Evolutionary conservation across 53 echinoderm and acorn worm genomes (phyloP), one percentile per base, ranked within the genome.

Genomic region (Antedon mediterranea): DNA sequence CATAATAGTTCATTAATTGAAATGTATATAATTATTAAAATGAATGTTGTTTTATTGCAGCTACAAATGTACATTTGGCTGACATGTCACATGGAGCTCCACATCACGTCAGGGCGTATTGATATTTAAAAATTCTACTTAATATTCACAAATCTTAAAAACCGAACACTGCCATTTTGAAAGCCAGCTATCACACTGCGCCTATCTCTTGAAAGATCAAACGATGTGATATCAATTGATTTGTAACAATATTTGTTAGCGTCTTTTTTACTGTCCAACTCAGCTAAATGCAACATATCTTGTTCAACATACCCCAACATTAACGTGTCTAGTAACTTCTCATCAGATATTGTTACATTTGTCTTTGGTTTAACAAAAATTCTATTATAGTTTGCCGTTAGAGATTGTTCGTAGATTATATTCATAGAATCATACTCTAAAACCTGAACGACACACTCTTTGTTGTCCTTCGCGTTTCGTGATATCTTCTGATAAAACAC

Each of bases 101-200:
- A n/a, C n/a, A n/a, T n/a, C n/a, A n/a, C n/a, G n/a, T n/a, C n/a
- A n/a, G n/a, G n/a, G n/a, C n/a, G n/a, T n/a, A n/a, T n/a, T n/a
- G n/a, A n/a, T n/a, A n/a, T n/a, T n/a, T n/a, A n/a, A n/a, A n/a
- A n/a, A n/a, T n/a, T 23, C 57, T 57, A 57, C 23, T 23, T 57
- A 26, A 57, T 57, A 73, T 81, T 84, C 30, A 78, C 86, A 43
- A 87, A 74, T 32, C 91, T 57, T 28, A 94, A 76, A 34, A 94
- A 84, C 71, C 81, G 84, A 43, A 94, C 91, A 29, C 79, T 79
- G 18, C 94, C 94, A 13, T 86, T 84, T 32, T 89, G 89, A 30
- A 89, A 81, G 8, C 94, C 94, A 33, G 89, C 91, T 71, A 94
- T 71, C 27, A 86, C 79, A 71, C 86, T 82, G 43, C 80, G 86